A percentile compares a stretch with the other conserved stretches of the same genome.
Evolutionary conservation across 2,113 vertebrate genomes (phyloP).

Genomic region (Phylloscopus trochilus): DNA sequence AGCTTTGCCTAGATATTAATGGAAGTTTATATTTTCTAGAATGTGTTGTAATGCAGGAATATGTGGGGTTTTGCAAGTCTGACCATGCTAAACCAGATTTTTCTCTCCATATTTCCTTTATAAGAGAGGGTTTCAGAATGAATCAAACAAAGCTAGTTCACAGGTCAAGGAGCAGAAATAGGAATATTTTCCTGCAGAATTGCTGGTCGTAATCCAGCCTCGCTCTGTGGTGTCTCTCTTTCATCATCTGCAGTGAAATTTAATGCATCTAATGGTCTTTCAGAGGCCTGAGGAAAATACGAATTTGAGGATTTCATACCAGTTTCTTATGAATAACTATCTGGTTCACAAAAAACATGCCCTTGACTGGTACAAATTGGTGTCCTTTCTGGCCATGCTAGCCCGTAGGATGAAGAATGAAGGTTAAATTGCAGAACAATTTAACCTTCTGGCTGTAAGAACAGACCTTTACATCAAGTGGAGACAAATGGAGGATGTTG

Average conservation of each 20-base stretch:
- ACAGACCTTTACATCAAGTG: background rate
- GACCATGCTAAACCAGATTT: background rate
- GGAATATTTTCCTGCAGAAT: background rate
- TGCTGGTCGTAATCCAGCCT: background rate
- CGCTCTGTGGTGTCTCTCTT: background rate
- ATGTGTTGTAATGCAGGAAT: background rate
- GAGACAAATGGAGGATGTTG: background rate
- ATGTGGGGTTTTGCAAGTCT: background rate
- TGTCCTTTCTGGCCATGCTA: background rate
- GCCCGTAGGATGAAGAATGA: background rate
- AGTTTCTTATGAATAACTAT: background rate
- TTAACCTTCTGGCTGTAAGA: slow-evolving; percentile 21
- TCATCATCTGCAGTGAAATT: background rate
- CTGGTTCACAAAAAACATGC: background rate
- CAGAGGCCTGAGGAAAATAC: background rate
- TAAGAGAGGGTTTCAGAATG: background rate
- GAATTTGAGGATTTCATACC: background rate
- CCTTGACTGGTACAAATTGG: background rate
- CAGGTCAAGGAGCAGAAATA: background rate
- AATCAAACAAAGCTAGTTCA: background rate
- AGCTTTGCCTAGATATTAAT: background rate
- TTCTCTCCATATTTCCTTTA: background rate
- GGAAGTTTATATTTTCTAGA: background rate
- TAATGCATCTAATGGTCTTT: background rate
- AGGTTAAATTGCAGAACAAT: background rate